Base-by-base conservation (phyloP, 23 tunicate species). In the Ascidia mentula region DNA sequence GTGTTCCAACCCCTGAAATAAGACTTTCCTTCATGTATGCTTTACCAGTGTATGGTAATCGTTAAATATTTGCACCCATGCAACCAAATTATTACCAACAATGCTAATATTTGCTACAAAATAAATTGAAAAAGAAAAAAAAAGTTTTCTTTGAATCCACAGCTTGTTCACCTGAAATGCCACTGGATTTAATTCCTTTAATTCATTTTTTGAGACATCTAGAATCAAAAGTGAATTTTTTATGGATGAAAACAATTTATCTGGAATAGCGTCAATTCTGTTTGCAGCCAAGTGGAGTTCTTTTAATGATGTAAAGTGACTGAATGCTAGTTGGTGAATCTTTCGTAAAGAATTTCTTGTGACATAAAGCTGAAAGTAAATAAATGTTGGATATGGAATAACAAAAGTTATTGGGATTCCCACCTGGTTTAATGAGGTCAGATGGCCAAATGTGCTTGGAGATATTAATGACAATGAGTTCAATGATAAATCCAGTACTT, bases 391-490 rank as follows among this genome's bases (percentile, higher is more conserved):
- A 9, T 53, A 53, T 53, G 65, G 22, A 53, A 12, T 9, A 42
- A 42, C 15, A 42, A 15, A 42, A 42, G 12, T 15, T 15, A 9
- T 15, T 9, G 12, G 12, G 53, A 42, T 12, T 42, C 15, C 15
- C 24, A 53, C 65, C 65, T 53, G 65, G 22, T 53, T 53, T 9
- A 53, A 53, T 20, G 65, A 53, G 1, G 65, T 5, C 24, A 53
- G 65, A 28, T 53, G 65, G 24, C 65, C 65, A 53, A 53, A 53
- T 6, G 65, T 53, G 65, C 65, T 53, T 53, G 65, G 65, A 53
- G 65, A 53, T 28, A 53, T 3, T 20, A 53, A 26, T 5, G 65
- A 53, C 2, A 53, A 20, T 53, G 65, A 53, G 24, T 53, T 53
- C 1, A 28, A 53, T 6, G 65, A 53, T 20, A 53, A 28, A 9